A percentile compares a stretch with the other conserved stretches of the same genome.
Conservation (phyloP, 2,113 vertebrate species). For the Chitala chitala region DNA sequence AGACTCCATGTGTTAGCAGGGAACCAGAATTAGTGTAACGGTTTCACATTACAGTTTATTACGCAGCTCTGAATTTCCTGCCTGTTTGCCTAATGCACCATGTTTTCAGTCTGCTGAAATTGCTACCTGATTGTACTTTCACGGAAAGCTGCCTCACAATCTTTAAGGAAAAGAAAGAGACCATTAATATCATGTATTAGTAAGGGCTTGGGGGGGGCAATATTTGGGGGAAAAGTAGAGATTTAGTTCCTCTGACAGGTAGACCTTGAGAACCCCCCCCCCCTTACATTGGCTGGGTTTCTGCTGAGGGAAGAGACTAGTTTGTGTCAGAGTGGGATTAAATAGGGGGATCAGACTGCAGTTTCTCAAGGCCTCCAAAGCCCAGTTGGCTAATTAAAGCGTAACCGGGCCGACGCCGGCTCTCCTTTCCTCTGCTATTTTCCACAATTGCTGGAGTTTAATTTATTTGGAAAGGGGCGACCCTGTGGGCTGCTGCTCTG, state of each 20-base stretch:
- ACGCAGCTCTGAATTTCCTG: neutral
- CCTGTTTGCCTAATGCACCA: too few species aligned
- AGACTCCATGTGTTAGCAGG: too few species aligned
- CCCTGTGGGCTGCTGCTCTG: constrained; percentile 41
- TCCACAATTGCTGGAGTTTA: constrained; percentile 43
- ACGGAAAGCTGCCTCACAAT: constrained; percentile 33
- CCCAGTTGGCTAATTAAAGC: constrained; percentile 55
- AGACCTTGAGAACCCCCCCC: constrained; percentile 21
- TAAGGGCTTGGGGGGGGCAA: constrained; percentile 38
- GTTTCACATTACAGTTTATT: neutral
- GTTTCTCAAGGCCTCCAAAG: constrained; percentile 53
- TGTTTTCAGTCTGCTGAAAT: constrained; percentile 5
- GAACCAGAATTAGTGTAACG: neutral
- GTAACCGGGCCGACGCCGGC: constrained; percentile 44
- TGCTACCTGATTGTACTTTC: constrained; percentile 26
- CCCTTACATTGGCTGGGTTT: neutral
- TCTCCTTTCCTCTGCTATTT: constrained; percentile 28
- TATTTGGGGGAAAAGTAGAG: constrained; percentile 29
- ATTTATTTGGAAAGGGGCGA: constrained; percentile 56
- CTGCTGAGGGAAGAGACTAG: constrained; percentile 36
- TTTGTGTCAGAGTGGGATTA: constrained; percentile 51
- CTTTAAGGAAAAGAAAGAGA: constrained; percentile 39
- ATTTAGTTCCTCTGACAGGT: constrained; percentile 38
- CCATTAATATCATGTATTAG: constrained; percentile 52
- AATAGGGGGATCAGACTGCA: constrained; percentile 43